Conservation (phyloP, 2,797 vertebrate species). For the Steatocranus sp. region DNA sequence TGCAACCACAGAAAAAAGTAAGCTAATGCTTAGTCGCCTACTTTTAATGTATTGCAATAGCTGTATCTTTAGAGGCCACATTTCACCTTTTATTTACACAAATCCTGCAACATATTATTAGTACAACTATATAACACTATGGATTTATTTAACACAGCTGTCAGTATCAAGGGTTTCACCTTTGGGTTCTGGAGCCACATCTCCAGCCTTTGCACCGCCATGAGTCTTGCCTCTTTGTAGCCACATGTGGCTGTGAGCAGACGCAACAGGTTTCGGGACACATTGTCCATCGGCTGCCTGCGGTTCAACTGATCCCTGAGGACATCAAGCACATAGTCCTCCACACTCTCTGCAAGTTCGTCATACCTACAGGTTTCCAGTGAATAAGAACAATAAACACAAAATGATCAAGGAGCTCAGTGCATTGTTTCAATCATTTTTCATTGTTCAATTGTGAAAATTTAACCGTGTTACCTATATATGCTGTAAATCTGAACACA, state of each 20-base stretch:
- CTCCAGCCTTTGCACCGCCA: slow-evolving; percentile 94
- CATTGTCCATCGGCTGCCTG: slow-evolving; percentile 96
- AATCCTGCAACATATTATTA: neutral
- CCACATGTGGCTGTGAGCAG: slow-evolving; percentile 93
- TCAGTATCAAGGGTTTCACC: slow-evolving; percentile 61
- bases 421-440: neutral
- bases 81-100: neutral
- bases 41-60: neutral
- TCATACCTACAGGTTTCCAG: slow-evolving; percentile 81
- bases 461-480: fast-evolving
- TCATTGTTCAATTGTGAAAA: neutral
- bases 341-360: slow-evolving; percentile 92
- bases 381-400: neutral
- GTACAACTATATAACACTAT: neutral
- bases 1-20: slow-evolving; percentile 38
- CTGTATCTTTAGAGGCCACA: neutral
- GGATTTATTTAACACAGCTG: neutral
- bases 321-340: slow-evolving; percentile 94
- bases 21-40: neutral
- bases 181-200: slow-evolving; percentile 99
- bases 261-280: slow-evolving; percentile 93
- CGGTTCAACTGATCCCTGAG: slow-evolving; percentile 93
- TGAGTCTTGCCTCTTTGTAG: slow-evolving; percentile 92
- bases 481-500: neutral
- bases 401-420: neutral